Evolutionary conservation across 1,140 invertebrate genomes (phyloP).

Genomic region (Meteorus sp.): DNA sequence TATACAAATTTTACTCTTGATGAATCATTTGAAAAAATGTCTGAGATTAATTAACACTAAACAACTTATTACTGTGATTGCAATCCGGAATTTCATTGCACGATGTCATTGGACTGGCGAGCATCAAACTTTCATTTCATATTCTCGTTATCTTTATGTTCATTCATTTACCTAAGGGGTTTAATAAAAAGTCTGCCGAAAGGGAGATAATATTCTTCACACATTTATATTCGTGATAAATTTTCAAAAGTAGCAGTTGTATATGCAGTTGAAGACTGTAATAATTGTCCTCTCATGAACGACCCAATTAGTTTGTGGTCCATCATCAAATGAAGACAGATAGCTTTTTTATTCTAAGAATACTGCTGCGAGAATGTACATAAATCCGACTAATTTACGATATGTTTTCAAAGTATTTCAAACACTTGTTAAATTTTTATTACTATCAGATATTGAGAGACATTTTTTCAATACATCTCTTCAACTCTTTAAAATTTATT

Average conservation of each 20-base stretch:
- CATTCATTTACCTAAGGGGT: neutral
- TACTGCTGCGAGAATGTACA: neutral
- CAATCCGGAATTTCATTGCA: neutral
- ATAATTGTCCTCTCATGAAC: neutral
- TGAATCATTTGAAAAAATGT: no score
- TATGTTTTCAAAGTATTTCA: neutral
- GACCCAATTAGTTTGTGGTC: neutral
- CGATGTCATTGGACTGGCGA: no score
- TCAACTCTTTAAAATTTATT: no score
- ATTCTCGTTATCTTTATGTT: neutral
- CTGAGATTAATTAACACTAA: no score
- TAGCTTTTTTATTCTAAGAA: neutral
- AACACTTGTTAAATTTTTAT: neutral
- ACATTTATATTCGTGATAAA: no score
- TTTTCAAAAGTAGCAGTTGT: neutral
- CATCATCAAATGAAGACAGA: neutral
- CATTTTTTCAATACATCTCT: no score
- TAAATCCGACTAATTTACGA: neutral
- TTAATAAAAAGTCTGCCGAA: neutral
- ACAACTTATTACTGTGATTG: no score
- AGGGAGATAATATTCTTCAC: neutral
- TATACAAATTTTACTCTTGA: no score
- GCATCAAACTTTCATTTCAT: no score
- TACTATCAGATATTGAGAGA: no score
- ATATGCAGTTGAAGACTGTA: neutral